Base-by-base conservation (phyloP, 2,113 vertebrate genomes). In the Scomber colias region DNA sequence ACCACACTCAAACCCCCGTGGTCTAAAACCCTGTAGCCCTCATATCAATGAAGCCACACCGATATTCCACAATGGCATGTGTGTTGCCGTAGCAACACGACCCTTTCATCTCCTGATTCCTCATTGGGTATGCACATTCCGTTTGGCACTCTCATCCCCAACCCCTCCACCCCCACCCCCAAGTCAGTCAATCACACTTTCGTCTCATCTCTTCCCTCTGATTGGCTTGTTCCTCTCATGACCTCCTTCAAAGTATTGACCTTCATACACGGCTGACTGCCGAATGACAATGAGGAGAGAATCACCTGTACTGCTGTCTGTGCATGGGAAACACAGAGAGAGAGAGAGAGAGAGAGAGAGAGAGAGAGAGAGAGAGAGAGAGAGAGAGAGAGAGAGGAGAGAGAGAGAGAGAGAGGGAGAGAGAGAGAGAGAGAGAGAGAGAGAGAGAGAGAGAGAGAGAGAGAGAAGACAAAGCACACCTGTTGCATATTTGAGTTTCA, bases 71-170 rank as follows among this genome's bases (percentile, higher is more conserved):
- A 76, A 86, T 16, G 50, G 87, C 83, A 93, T 88, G 87, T 93
- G 84, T 88, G 93, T 93, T 93, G 80, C 89, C 87, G 66, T 92
- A 87, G 92, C 90, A 93, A 93, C 91, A 85, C n/a, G 62, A 51
- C 56, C 74, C 82, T 90, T 89, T 91, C 87, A 89, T 92, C 87
- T 92, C 63, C 53, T 19, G 78, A 75, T 71, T 90, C 77, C 82
- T 91, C 82, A 89, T 88, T 86, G 81, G 57, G 88, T 83, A 91
- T 93, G 92, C 90, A 93, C 87, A 93, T 92, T 89, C 74, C 19
- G 71, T 88, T 79, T 82, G 75, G 72, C 17, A 16, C 45, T 67
- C 61, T 48, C 71, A 63, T 14, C 59, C 35, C 67, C 49, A 35
- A 17, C 68, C 44, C 46, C 48, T 45, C 21, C 69, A 44, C 16